Evolutionary conservation across 2,888 invertebrate genomes (phyloP).

Genomic region (Tetragnatha montana): DNA sequence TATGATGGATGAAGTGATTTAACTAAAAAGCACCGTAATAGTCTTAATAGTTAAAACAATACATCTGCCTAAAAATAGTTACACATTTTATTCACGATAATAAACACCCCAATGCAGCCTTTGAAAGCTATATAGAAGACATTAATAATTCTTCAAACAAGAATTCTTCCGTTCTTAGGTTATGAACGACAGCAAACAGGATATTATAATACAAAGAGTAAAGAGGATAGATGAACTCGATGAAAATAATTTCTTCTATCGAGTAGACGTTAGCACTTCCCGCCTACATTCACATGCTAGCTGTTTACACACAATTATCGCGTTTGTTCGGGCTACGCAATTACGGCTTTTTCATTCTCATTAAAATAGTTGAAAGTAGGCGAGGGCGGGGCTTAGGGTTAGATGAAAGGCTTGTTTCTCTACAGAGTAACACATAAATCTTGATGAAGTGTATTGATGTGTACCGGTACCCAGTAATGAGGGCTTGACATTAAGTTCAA

Average conservation of each 20-base stretch:
- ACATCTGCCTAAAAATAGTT: no score
- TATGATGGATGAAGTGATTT: no score
- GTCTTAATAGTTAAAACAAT: no score
- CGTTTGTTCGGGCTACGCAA: background rate
- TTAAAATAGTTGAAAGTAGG: background rate
- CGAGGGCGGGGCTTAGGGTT: background rate
- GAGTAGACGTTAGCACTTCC: background rate
- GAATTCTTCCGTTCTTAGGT: background rate
- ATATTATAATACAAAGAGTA: background rate
- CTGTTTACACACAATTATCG: background rate
- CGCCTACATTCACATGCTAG: background rate
- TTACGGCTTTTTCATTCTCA: background rate
- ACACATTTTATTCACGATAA: no score
- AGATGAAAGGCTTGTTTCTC: background rate
- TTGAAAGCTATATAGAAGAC: no score
- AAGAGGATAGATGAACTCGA: background rate
- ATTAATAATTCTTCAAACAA: no score
- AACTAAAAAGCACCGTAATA: no score
- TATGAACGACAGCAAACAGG: background rate
- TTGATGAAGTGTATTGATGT: background rate
- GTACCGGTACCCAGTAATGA: background rate
- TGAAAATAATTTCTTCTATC: background rate
- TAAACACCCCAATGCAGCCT: no score
- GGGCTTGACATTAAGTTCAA: background rate
- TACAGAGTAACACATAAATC: background rate